A percentile compares a stretch with the other conserved stretches of the same genome.
These are phyloP conservation scores for Acanthurus lineatus DNA, from an alignment of 2,797 vertebrate genomes.

Conservation along the genomic window DNA sequence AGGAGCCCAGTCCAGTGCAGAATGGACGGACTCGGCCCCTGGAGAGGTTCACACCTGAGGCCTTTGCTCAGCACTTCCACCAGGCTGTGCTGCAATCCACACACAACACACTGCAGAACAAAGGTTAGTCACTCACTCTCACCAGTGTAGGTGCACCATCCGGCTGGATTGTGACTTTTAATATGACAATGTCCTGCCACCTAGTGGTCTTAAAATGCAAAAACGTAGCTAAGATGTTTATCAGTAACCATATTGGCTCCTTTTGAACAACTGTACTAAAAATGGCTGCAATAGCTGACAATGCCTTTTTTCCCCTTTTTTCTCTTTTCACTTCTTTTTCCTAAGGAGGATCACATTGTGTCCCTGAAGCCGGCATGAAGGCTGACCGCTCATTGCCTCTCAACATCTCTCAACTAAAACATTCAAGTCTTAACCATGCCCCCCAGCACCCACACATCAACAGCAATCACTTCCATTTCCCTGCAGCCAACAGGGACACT, in stretches of 20 bases:
- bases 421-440: constrained; percentile 51
- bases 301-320: constrained; percentile 11
- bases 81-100: constrained; percentile 95
- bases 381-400: constrained; percentile 85
- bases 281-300: constrained; percentile 19
- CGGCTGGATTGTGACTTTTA: not conserved
- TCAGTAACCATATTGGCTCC: not conserved
- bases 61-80: constrained; percentile 94
- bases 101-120: constrained; percentile 90
- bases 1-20: constrained; percentile 83
- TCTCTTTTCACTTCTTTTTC: constrained; percentile 24
- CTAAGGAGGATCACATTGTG: constrained; percentile 69
- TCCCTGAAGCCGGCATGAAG: constrained; percentile 72
- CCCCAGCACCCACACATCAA: constrained; percentile 81
- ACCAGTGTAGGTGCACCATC: not conserved
- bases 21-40: constrained; percentile 89
- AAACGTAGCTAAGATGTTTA: not conserved
- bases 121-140: constrained; percentile 82
- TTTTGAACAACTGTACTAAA: not conserved
- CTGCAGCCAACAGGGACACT: constrained; percentile 58
- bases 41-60: constrained; percentile 91
- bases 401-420: constrained; percentile 87
- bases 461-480: constrained; percentile 78
- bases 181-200: constrained; percentile 49
- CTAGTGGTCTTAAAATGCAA: constrained; percentile 59